Percentiles rank a stretch among this genome's conserved stretches.
Conservation (phyloP, 37 sponge, comb jelly and placozoan species). For the Dysidea cf. avara region DNA sequence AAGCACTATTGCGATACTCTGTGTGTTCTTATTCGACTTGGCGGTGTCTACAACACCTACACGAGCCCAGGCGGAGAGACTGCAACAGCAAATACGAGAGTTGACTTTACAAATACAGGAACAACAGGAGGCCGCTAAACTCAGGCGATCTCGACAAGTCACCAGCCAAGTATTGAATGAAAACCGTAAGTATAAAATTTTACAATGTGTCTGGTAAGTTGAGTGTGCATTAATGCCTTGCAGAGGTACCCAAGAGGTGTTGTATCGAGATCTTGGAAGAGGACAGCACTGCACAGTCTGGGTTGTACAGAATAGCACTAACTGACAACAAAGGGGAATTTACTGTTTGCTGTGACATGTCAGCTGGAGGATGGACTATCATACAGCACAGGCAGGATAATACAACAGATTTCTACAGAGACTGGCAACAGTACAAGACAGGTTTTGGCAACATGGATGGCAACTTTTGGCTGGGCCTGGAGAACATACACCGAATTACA, state of each 20-base stretch:
- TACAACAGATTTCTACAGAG: slow-evolving; percentile 12
- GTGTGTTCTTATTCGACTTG: too few relatives aligned
- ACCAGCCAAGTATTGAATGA: not conserved
- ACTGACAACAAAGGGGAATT: not conserved
- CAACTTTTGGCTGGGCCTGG: slow-evolving; percentile 75
- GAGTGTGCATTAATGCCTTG: not conserved
- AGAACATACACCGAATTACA: slow-evolving; percentile 52
- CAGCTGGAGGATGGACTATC: slow-evolving; percentile 60
- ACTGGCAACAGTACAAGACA: slow-evolving; percentile 28
- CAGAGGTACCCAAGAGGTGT: slow-evolving; percentile 39
- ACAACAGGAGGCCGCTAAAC: too few relatives aligned
- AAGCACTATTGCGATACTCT: not conserved
- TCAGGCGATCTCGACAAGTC: not conserved
- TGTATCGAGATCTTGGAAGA: slow-evolving; percentile 46
- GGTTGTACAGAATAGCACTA: slow-evolving; percentile 44
- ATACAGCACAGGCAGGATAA: slow-evolving; percentile 44
- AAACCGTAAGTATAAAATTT: not conserved
- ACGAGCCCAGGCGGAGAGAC: too few relatives aligned
- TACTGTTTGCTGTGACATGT: slow-evolving; percentile 12
- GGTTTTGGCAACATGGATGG: slow-evolving; percentile 60
- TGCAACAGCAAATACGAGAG: not conserved
- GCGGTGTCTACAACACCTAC: too few relatives aligned
- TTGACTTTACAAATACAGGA: not conserved
- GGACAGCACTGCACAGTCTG: slow-evolving; percentile 23
- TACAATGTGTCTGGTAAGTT: not conserved